Base-by-base conservation (phyloP, 2,888 invertebrate species). In the Acrobasis consociella region DNA sequence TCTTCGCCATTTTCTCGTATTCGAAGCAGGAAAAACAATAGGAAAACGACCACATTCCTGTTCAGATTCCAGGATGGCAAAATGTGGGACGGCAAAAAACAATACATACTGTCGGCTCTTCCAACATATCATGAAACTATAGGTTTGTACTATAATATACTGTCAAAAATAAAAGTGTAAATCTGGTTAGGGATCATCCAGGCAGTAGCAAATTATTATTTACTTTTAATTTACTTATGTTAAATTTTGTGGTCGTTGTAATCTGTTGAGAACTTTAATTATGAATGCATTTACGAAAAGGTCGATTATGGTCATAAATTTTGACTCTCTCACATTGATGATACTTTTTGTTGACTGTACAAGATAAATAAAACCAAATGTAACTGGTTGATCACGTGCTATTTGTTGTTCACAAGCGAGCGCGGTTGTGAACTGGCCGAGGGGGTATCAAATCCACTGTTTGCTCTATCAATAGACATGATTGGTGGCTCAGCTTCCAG, bases 381-480 rank as follows among this genome's bases (percentile, higher is more conserved):
- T 53, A 55, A 55, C 16, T 55, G 17, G 56, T 15, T 39, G 16
- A 42, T 56, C 17, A 56, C 56, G 56, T 42, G 1, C 11, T 56
- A 13, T 56, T 56, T 56, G 56, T 39, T 13, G 42, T 42, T 17
- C 42, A 56, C 17, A 39, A 17, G 17, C 56, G 16, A 10, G 16
- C 11, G 16, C 8, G 53, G 53, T n/a, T 9, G 37, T n/a, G 15
- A 38, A 17, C 52, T 39, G 13, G 56, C 17, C 38, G 16, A 39
- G 52, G 13, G 56, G 11, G 15, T 55, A 39, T 16, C 56, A 42
- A 39, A 38, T 55, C 55, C 16, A 13, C 13, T 56, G 56, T 56
- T 56, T 56, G 56, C 17, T 17, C 9, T 42, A 11, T 56, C 56
- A 56, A 56, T 16, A 56, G 13, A 22, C 56, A 56, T 56, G 56